Percentiles rank a stretch among this genome's conserved stretches.
Conservation (phyloP, 2,888 invertebrate genomes). For the Sthenelais limicola region DNA sequence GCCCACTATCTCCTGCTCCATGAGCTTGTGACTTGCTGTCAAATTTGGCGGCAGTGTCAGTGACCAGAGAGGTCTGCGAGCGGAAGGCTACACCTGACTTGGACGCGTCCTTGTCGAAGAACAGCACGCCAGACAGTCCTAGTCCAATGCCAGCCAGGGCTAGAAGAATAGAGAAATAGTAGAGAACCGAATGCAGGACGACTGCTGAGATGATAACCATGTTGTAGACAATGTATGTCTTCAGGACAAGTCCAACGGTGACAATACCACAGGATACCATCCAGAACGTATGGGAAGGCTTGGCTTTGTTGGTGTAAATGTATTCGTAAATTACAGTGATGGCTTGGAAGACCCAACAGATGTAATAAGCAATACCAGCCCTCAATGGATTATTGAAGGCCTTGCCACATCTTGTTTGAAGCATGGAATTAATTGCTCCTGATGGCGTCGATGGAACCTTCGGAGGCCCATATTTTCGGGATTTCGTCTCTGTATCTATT, state of each 20-base stretch:
- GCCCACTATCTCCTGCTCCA: neutral
- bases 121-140: constrained; percentile 43
- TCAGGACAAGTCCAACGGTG: constrained; percentile 24
- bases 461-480: constrained; percentile 41
- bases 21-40: constrained; percentile 1
- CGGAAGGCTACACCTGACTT: neutral
- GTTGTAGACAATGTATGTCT: constrained; percentile 40
- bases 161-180: constrained; percentile 33
- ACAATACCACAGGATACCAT: constrained; percentile 43
- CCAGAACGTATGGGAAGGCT: constrained; percentile 45
- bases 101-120: constrained; percentile 45
- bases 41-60: constrained; percentile 3
- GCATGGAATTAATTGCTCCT: constrained; percentile 44
- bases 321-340: constrained; percentile 36
- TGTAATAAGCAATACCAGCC: constrained; percentile 30
- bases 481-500: neutral
- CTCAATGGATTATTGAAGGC: constrained; percentile 39
- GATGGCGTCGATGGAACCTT: constrained; percentile 46
- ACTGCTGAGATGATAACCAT: constrained; percentile 38
- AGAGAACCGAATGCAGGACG: constrained; percentile 41
- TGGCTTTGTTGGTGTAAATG: constrained; percentile 27
- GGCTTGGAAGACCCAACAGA: constrained; percentile 41
- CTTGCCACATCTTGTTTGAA: constrained; percentile 38
- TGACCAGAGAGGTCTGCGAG: neutral
- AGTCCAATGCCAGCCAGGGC: constrained; percentile 40